A percentile compares a stretch with the other conserved stretches of the same genome.
Evolutionary conservation across 2,113 vertebrate species (phyloP).

Genomic region (Chitala chitala): DNA sequence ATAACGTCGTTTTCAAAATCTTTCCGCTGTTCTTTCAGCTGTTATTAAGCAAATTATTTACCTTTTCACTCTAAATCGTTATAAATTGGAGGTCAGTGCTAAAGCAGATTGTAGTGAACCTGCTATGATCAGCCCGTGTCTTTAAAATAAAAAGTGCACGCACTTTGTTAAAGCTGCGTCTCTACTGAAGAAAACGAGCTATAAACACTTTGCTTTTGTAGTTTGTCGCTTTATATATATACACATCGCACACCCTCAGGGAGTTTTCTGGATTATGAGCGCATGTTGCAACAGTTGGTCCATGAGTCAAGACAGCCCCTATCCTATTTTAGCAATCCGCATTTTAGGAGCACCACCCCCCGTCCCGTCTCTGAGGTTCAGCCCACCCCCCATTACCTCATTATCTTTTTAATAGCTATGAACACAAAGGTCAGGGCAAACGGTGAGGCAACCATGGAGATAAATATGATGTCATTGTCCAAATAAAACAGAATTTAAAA

Average conservation of each 20-base stretch:
- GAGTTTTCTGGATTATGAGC: neutral
- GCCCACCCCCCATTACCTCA: constrained; percentile 50
- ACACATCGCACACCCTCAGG: constrained; percentile 3
- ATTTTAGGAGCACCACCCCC: constrained; percentile 14
- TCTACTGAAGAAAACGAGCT: no score
- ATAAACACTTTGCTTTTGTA: neutral
- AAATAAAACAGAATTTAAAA: constrained; percentile 31
- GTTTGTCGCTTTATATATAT: neutral
- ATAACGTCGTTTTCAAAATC: no score
- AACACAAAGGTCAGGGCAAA: constrained; percentile 37
- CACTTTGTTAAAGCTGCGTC: no score
- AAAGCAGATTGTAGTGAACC: no score
- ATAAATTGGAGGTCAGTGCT: no score
- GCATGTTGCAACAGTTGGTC: constrained; percentile 49
- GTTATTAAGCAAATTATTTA: no score
- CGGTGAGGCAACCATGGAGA: neutral
- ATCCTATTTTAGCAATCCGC: constrained; percentile 47
- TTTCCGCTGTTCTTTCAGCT: neutral
- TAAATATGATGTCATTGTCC: constrained; percentile 49
- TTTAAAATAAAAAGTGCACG: no score
- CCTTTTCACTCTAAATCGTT: no score
- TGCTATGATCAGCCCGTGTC: no score
- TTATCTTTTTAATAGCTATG: constrained; percentile 54
- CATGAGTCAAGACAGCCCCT: constrained; percentile 39
- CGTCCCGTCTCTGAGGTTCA: neutral